These are phyloP conservation scores for Parambassis ranga DNA, from an alignment of 2,797 vertebrate genomes.

Conservation along the genomic window DNA sequence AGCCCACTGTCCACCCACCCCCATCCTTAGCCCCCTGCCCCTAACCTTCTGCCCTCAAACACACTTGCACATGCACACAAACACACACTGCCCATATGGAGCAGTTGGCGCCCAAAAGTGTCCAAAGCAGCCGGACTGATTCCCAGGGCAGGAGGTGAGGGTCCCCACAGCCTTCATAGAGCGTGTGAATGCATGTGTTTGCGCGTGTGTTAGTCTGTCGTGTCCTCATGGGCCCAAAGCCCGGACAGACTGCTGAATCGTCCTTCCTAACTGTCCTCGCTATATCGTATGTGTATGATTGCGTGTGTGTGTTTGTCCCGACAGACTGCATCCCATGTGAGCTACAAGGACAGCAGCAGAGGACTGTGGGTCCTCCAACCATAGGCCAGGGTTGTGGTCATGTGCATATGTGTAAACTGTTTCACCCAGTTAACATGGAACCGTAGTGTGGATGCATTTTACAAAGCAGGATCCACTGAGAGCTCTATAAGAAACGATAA, in stretches of 20 bases:
- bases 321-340: constrained; percentile 66
- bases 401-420: constrained; percentile 27
- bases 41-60: constrained; percentile 75
- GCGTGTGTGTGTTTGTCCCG: constrained; percentile 37
- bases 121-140: constrained; percentile 81
- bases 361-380: constrained; percentile 53
- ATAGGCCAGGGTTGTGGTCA: constrained; percentile 29
- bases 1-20: constrained; percentile 61
- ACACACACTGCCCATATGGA: constrained; percentile 81
- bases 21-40: constrained; percentile 72
- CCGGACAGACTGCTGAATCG: constrained; percentile 57
- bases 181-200: constrained; percentile 24
- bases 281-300: constrained; percentile 24
- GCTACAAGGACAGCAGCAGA: constrained; percentile 61
- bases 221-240: constrained; percentile 65
- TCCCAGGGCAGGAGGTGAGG: constrained; percentile 86
- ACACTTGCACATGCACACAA: constrained; percentile 57
- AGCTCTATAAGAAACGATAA: not conserved
- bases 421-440: not conserved
- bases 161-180: constrained; percentile 65
- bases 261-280: constrained; percentile 51
- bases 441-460: not conserved
- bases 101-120: constrained; percentile 81
- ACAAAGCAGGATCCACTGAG: not conserved
- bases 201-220: constrained; percentile 42